These are phyloP conservation scores for Drosophila willistoni DNA, from an alignment of 1,140 invertebrate species.

Conservation along the genomic window DNA sequence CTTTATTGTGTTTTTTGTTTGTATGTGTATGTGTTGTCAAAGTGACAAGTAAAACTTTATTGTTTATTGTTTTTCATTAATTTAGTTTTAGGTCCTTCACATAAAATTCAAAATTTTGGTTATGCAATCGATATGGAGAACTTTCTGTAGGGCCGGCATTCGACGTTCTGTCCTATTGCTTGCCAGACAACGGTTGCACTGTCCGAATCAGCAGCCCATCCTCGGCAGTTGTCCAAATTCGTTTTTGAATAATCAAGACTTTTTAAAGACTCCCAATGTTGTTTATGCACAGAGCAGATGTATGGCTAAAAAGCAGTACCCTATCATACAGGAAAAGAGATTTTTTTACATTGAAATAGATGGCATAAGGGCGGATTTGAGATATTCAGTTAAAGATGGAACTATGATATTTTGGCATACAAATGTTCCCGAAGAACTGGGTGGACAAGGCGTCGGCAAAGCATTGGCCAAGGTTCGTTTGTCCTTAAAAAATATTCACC, in stretches of 20 bases:
- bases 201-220: neutral
- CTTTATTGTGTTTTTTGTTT: neutral
- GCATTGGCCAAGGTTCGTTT: slow-evolving; percentile 9
- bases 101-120: slow-evolving; percentile 3
- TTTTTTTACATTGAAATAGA: slow-evolving; percentile 4
- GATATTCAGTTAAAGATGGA: neutral
- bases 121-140: neutral
- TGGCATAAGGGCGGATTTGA: neutral
- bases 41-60: neutral
- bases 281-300: neutral
- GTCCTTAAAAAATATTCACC: neutral
- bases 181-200: neutral
- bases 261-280: neutral
- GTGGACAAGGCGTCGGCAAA: slow-evolving; percentile 14
- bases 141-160: neutral
- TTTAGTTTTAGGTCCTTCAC: neutral
- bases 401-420: slow-evolving; percentile 13
- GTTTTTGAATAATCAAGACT: neutral
- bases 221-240: neutral
- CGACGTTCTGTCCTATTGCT: neutral
- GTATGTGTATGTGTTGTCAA: neutral
- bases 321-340: neutral
- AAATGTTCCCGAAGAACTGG: neutral
- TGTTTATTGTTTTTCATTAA: neutral
- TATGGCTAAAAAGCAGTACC: neutral